Evolutionary conservation across 2,888 invertebrate genomes (phyloP).

Genomic region (Agrochola circellaris): DNA sequence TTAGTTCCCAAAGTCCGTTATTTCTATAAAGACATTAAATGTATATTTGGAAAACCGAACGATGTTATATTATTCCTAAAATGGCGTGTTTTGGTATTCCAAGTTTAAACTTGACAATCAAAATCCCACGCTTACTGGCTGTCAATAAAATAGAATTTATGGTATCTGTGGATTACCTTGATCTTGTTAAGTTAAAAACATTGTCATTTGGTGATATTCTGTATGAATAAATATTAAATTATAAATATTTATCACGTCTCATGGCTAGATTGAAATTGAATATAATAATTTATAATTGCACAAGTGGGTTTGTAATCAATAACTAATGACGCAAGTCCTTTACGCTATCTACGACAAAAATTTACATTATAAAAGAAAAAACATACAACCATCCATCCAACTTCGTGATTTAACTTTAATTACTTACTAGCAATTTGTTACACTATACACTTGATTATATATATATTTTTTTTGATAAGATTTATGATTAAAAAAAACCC

Average conservation of each 20-base stretch:
- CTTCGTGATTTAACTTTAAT: constrained; percentile 14
- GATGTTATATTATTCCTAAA: constrained; percentile 51
- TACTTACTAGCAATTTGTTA: constrained; percentile 1
- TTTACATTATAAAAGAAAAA: constrained; percentile 45
- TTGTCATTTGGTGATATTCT: constrained; percentile 29
- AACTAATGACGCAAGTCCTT: constrained; percentile 59
- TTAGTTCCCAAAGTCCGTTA: constrained; percentile 17
- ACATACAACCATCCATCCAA: constrained; percentile 7
- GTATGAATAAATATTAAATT: constrained; percentile 25
- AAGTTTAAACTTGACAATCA: constrained; percentile 62
- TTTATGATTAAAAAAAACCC: not conserved
- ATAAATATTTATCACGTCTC: constrained; percentile 16
- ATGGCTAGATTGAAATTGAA: constrained; percentile 35
- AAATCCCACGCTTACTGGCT: constrained; percentile 54
- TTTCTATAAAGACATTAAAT: constrained; percentile 27
- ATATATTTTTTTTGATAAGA: not conserved
- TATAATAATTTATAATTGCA: constrained; percentile 61
- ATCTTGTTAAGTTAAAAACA: constrained; percentile 56
- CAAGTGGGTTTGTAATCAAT: constrained; percentile 64
- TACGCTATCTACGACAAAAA: constrained; percentile 22
- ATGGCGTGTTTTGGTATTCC: constrained; percentile 46
- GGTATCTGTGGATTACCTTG: constrained; percentile 55
- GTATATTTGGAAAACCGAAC: constrained; percentile 40
- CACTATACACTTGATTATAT: not conserved
- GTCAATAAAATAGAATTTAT: constrained; percentile 64